phyloP scores from a whole-genome alignment of 2,888 invertebrate species.

The Diarsia dahlii region DNA sequence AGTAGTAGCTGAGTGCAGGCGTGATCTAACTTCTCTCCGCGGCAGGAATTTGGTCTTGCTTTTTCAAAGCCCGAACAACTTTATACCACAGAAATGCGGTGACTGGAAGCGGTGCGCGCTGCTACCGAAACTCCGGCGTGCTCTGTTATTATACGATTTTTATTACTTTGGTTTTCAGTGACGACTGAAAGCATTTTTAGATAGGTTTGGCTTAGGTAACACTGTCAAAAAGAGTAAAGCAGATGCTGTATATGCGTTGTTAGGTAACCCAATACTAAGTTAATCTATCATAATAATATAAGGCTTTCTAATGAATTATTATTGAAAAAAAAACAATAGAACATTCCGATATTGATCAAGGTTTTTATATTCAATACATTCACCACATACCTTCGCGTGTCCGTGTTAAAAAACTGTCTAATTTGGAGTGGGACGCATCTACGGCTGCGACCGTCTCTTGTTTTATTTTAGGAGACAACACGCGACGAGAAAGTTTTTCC shows the following conservation, averaged over 20 bases:
- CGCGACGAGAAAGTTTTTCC: conserved; percentile 69
- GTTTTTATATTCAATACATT: conserved; percentile 15
- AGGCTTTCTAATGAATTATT: not conserved
- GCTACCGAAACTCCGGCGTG: conserved; percentile 46
- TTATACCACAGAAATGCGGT: conserved; percentile 73
- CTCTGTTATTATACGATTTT: conserved; percentile 54
- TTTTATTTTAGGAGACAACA: conserved; percentile 68
- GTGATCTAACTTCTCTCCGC: conserved; percentile 79
- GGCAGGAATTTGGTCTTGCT: conserved; percentile 76
- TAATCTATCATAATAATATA: not conserved
- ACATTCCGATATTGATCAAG: conserved; percentile 20
- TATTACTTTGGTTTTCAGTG: conserved; percentile 30
- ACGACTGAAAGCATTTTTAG: conserved; percentile 11
- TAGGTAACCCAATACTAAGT: no score
- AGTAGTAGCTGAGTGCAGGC: conserved; percentile 85
- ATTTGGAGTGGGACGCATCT: conserved; percentile 53
- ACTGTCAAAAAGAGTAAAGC: no score
- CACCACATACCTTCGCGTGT: conserved; percentile 32
- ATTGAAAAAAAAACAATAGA: not conserved
- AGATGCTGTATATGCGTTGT: not conserved
- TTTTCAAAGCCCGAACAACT: conserved; percentile 72
- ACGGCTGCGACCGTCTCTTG: conserved; percentile 53
- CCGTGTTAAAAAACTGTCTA: conserved; percentile 47
- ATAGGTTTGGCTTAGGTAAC: not conserved
- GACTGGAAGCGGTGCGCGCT: conserved; percentile 60